Conservation (phyloP, 2,797 vertebrate species). For the Protonibea diacanthus region DNA sequence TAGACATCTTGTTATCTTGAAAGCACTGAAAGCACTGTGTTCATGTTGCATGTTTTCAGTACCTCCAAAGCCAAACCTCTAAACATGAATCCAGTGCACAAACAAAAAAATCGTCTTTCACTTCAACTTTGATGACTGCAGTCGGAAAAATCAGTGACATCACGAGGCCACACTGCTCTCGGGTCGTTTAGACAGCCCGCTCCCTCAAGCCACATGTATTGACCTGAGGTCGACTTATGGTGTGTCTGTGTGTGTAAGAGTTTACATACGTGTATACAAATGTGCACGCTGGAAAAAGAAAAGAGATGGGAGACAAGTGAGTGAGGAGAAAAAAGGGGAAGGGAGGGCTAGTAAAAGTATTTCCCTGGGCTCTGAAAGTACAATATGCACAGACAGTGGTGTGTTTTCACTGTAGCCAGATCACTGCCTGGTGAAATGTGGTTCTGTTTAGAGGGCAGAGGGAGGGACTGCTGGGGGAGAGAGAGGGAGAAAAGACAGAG, state of each 20-base stretch:
- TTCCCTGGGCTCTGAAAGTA: slow-evolving; percentile 64
- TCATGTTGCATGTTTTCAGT: slow-evolving; percentile 13
- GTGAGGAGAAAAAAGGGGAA: slow-evolving; percentile 26
- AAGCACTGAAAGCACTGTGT: slow-evolving; percentile 15
- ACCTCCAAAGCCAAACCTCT: slow-evolving; percentile 1
- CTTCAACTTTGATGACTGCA: not conserved
- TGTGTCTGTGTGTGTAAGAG: slow-evolving; percentile 28
- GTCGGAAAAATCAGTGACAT: not conserved
- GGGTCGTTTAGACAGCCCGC: not conserved
- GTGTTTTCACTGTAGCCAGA: slow-evolving; percentile 71
- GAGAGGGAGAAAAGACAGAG: slow-evolving; percentile 16
- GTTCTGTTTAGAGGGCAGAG: slow-evolving; percentile 79
- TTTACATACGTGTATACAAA: slow-evolving; percentile 47
- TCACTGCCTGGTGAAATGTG: slow-evolving; percentile 76
- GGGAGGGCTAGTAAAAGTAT: slow-evolving; percentile 59
- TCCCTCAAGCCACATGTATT: slow-evolving; percentile 24
- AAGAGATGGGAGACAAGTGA: slow-evolving; percentile 35
- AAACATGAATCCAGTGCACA: slow-evolving; percentile 1
- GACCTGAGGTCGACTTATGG: slow-evolving; percentile 34
- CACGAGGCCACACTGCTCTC: not conserved
- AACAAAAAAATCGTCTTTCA: not conserved
- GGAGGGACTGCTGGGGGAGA: slow-evolving; percentile 43
- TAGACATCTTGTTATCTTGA: slow-evolving; percentile 11
- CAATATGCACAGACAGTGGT: slow-evolving; percentile 68
- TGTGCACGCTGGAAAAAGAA: slow-evolving; percentile 35